Percentiles rank a stretch among this genome's conserved stretches.
phyloP scores from a whole-genome alignment of 2,797 vertebrate genomes.

The Psittacula echo region DNA sequence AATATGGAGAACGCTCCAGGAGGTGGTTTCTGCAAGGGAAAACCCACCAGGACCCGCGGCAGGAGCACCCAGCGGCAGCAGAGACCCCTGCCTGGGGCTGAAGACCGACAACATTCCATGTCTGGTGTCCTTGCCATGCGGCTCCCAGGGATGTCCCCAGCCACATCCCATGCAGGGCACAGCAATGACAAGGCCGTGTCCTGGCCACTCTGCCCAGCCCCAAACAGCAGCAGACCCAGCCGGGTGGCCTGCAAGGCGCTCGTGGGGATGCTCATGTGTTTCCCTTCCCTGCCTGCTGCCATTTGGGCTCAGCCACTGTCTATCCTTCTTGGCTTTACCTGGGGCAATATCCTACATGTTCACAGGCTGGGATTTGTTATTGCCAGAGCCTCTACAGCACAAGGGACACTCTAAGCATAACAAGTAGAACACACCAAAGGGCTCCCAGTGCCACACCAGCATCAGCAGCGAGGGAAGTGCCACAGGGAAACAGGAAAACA shows the following conservation, averaged over 20 bases:
- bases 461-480: background rate
- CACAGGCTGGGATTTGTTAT: too few relatives aligned
- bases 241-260: background rate
- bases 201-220: background rate
- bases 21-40: background rate
- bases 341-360: background rate
- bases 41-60: background rate
- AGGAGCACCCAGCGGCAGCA: background rate
- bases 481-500: background rate
- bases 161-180: background rate
- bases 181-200: fast-evolving
- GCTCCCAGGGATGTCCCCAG: background rate
- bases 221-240: background rate
- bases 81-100: background rate
- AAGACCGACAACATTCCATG: fast-evolving
- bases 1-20: background rate
- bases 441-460: background rate
- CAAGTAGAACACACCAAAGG: background rate
- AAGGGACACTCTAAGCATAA: background rate
- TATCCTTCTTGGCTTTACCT: background rate
- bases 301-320: background rate
- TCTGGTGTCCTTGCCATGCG: fast-evolving
- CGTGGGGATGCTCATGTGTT: fast-evolving
- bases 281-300: background rate
- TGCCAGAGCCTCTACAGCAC: background rate